These are phyloP conservation scores for Dendrocopos noguchii DNA, from an alignment of 2,113 vertebrate species.

Conservation along the genomic window DNA sequence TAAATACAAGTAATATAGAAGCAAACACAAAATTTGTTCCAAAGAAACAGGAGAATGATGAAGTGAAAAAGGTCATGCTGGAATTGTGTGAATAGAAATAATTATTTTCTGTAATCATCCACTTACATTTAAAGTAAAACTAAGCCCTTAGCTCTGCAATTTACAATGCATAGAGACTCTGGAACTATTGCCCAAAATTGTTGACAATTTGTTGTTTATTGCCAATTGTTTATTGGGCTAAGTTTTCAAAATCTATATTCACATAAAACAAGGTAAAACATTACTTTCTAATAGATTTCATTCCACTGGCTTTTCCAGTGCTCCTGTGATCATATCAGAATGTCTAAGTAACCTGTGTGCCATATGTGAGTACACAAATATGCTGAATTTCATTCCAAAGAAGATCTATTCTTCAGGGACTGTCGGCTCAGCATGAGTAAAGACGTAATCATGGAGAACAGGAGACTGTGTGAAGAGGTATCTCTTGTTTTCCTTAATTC, in stretches of 20 bases:
- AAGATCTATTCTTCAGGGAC: not conserved
- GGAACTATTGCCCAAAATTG: not conserved
- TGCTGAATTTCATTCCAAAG: not conserved
- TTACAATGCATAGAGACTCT: not conserved
- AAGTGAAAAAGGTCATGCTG: not conserved
- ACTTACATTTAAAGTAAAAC: not conserved
- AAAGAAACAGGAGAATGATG: not conserved
- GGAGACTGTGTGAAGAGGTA: not conserved
- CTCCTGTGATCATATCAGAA: not conserved
- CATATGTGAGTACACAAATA: not conserved
- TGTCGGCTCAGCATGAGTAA: not conserved
- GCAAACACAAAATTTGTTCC: slow-evolving; percentile 2
- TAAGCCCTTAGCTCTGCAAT: not conserved
- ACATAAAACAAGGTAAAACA: not conserved
- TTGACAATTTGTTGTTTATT: not conserved
- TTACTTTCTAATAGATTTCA: not conserved
- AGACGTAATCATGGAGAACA: not conserved
- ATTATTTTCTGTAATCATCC: not conserved
- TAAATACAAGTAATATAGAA: not conserved
- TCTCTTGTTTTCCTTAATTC: slow-evolving; percentile 25
- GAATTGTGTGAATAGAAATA: slow-evolving; percentile 1
- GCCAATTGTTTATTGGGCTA: not conserved
- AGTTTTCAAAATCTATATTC: not conserved
- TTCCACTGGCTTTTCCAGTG: not conserved
- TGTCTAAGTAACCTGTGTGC: not conserved